These are phyloP conservation scores for Bimastos eiseni DNA, from an alignment of 2,888 invertebrate species.

Conservation along the genomic window DNA sequence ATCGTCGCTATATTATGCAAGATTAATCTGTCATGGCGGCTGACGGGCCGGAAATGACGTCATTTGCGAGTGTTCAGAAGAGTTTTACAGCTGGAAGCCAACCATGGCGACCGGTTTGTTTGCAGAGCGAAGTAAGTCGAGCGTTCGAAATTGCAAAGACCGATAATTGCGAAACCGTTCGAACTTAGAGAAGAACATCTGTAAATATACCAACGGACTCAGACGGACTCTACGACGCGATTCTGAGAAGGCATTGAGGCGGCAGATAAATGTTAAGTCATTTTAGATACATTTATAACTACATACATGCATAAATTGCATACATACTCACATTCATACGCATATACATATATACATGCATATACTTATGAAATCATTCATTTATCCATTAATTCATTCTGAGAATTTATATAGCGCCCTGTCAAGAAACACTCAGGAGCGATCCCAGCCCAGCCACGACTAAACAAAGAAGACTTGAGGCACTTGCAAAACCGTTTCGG, in stretches of 20 bases:
- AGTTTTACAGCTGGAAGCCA: not conserved
- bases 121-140: not conserved
- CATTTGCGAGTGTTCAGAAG: not conserved
- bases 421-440: too few species aligned
- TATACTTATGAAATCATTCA: not conserved
- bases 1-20: not conserved
- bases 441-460: too few species aligned
- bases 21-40: constrained; percentile 6
- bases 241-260: not conserved
- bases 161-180: not conserved
- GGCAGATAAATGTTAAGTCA: not conserved
- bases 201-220: not conserved
- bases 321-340: not conserved
- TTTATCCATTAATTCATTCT: too few species aligned
- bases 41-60: not conserved
- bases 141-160: not conserved
- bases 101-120: not conserved
- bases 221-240: not conserved
- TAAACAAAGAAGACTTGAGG: too few species aligned
- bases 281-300: too few species aligned
- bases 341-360: not conserved
- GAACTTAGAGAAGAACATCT: not conserved
- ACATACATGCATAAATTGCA: not conserved
- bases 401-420: too few species aligned
- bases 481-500: too few species aligned